Evolutionary conservation across 2,797 vertebrate species (phyloP).

Genomic region (Hippocampus kuda): DNA sequence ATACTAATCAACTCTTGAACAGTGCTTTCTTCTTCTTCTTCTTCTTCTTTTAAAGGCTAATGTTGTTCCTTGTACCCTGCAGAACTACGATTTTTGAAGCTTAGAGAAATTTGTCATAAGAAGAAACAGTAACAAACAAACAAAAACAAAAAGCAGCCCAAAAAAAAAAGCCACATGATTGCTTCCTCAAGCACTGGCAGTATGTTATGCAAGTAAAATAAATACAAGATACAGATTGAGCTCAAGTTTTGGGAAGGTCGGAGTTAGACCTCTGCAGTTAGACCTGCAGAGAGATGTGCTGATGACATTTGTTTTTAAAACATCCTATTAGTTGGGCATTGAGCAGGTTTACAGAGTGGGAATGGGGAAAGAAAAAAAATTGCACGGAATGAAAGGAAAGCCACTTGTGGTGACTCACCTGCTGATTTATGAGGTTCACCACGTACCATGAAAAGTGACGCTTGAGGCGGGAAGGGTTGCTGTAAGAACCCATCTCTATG

Average conservation of each 20-base stretch:
- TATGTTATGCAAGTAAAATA: slow-evolving; percentile 16
- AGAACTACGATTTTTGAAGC: slow-evolving; percentile 60
- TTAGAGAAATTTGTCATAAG: slow-evolving; percentile 36
- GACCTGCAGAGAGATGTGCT: slow-evolving; percentile 3
- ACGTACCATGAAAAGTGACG: slow-evolving; percentile 36
- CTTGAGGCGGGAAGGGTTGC: slow-evolving; percentile 38
- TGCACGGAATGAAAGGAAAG: slow-evolving; percentile 14
- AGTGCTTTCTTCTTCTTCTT: neutral
- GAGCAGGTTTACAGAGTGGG: neutral
- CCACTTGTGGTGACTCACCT: slow-evolving; percentile 13
- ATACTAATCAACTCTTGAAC: slow-evolving; percentile 23
- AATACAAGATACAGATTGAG: slow-evolving; percentile 5
- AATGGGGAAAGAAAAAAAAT: slow-evolving; percentile 9
- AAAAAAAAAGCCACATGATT: neutral
- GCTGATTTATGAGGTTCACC: slow-evolving; percentile 65
- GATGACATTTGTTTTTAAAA: neutral
- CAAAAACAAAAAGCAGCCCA: neutral
- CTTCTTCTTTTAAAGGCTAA: slow-evolving; percentile 24
- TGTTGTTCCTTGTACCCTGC: slow-evolving; percentile 34
- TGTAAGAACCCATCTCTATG: slow-evolving; percentile 60
- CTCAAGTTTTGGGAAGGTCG: slow-evolving; percentile 1
- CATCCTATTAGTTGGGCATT: neutral
- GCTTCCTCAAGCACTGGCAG: neutral
- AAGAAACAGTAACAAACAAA: slow-evolving; percentile 26
- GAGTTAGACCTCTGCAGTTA: no score